These are phyloP conservation scores for Spilarctia lutea DNA, from an alignment of 2,888 invertebrate genomes.

Conservation along the genomic window DNA sequence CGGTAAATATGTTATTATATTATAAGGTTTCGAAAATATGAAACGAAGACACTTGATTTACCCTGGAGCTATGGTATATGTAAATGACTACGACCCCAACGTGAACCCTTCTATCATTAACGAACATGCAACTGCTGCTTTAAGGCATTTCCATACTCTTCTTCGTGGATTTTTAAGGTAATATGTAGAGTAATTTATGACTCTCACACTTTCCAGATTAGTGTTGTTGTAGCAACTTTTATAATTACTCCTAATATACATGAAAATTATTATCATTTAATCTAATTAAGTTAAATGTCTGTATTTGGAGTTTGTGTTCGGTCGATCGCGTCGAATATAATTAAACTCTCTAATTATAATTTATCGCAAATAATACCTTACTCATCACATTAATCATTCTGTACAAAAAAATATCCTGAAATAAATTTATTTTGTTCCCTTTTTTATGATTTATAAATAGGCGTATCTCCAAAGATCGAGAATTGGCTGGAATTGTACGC, in stretches of 20 bases:
- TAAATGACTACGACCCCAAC: slow-evolving; percentile 89
- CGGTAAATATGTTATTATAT: neutral
- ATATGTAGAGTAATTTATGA: slow-evolving; percentile 62
- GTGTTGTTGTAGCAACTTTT: too few relatives aligned
- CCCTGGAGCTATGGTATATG: slow-evolving; percentile 75
- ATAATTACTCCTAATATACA: too few relatives aligned
- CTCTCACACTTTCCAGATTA: neutral
- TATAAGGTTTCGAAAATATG: slow-evolving; percentile 85
- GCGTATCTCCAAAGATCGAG: slow-evolving; percentile 87
- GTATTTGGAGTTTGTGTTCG: neutral
- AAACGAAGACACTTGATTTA: slow-evolving; percentile 88
- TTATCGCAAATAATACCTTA: neutral
- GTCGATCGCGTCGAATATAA: neutral
- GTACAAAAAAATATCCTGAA: neutral
- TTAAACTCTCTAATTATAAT: neutral
- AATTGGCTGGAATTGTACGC: slow-evolving; percentile 85
- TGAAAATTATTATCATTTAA: too few relatives aligned
- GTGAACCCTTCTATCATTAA: slow-evolving; percentile 89
- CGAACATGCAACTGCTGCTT: slow-evolving; percentile 91
- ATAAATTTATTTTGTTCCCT: neutral
- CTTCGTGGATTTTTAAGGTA: slow-evolving; percentile 90
- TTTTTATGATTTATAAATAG: slow-evolving; percentile 62
- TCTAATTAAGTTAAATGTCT: neutral
- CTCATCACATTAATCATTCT: neutral
- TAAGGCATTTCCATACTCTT: slow-evolving; percentile 90